These are phyloP conservation scores for Aphis gossypii DNA, from an alignment of 1,140 invertebrate species.

Conservation along the genomic window DNA sequence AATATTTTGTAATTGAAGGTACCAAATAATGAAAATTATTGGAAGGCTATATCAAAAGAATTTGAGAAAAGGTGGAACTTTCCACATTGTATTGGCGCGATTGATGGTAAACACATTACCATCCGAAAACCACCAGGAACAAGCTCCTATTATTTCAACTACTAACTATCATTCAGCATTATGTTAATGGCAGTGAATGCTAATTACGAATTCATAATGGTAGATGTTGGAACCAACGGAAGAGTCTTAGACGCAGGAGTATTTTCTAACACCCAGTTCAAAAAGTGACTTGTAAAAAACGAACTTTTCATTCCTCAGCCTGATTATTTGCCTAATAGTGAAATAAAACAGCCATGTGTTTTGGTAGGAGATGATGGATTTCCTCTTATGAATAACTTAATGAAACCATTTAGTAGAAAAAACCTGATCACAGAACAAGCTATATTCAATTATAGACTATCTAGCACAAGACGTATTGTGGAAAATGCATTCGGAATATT, in stretches of 20 bases:
- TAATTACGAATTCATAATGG: slow-evolving; percentile 62
- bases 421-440: slow-evolving; percentile 59
- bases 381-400: slow-evolving; percentile 44
- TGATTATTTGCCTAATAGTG: neutral
- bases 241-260: slow-evolving; percentile 63
- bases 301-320: neutral
- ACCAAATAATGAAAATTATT: neutral
- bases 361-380: neutral
- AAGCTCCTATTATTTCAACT: slow-evolving; percentile 66
- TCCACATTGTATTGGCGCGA: slow-evolving; percentile 65
- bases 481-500: slow-evolving; percentile 67
- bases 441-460: slow-evolving; percentile 64
- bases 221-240: slow-evolving; percentile 62
- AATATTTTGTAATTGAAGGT: neutral
- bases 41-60: neutral
- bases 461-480: neutral
- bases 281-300: slow-evolving; percentile 58
- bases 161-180: slow-evolving; percentile 65
- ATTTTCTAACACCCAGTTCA: slow-evolving; percentile 61
- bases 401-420: slow-evolving; percentile 56
- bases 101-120: slow-evolving; percentile 66
- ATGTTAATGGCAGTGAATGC: slow-evolving; percentile 64
- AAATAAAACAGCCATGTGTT: neutral
- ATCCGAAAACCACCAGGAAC: slow-evolving; percentile 62
- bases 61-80: slow-evolving; percentile 64